phyloP scores from a whole-genome alignment of 2,888 invertebrate species.

The Cynaeus angustus region DNA sequence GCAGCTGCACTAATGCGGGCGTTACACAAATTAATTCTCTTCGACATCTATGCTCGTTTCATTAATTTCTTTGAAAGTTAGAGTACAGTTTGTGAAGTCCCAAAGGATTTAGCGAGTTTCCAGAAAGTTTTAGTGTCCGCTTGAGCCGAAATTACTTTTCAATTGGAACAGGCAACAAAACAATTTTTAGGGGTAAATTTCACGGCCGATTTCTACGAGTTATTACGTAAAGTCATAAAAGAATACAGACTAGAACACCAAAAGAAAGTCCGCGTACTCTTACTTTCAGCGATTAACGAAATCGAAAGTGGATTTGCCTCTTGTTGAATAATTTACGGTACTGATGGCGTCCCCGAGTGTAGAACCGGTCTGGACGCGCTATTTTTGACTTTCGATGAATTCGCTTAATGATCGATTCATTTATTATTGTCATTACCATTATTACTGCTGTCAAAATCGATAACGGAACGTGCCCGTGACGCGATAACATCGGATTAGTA shows the following conservation, averaged over 20 bases:
- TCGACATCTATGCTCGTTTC: constrained; percentile 18
- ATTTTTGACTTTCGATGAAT: neutral
- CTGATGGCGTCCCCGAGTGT: constrained; percentile 36
- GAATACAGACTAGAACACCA: constrained; percentile 30
- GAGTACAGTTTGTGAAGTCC: neutral
- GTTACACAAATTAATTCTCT: constrained; percentile 33
- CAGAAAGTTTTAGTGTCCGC: constrained; percentile 33
- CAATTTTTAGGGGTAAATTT: constrained; percentile 21
- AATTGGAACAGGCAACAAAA: constrained; percentile 25
- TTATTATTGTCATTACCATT: constrained; percentile 10
- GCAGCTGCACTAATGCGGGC: constrained; percentile 33
- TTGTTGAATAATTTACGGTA: constrained; percentile 52
- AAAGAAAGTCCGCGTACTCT: constrained; percentile 49
- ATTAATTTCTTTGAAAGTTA: constrained; percentile 24
- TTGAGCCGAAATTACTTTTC: constrained; percentile 39
- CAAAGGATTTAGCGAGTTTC: constrained; percentile 8
- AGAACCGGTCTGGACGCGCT: constrained; percentile 29
- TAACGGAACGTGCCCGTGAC: constrained; percentile 15
- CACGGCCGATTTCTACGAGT: constrained; percentile 23
- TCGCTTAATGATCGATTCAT: neutral
- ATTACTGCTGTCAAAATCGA: constrained; percentile 3
- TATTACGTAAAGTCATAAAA: constrained; percentile 31
- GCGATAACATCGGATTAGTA: constrained; percentile 31
- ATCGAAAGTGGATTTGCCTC: constrained; percentile 61
- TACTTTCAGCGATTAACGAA: constrained; percentile 58